Conservation (phyloP, 2,797 vertebrate species). For the Tokudaia muenninki region DNA sequence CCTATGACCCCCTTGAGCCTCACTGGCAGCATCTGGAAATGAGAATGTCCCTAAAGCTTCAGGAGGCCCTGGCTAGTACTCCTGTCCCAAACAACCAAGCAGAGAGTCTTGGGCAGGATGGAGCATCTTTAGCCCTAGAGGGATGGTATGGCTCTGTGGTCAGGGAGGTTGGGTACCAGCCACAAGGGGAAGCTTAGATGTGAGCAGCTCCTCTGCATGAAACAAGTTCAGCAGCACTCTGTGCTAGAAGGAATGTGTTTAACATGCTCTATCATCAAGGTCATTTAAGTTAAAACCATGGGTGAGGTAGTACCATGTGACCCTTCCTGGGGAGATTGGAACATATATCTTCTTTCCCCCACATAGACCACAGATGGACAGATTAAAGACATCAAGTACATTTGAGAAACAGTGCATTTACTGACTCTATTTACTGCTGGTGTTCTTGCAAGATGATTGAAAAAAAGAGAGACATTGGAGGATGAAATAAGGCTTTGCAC, state of each 20-base stretch:
- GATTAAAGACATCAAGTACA: not conserved
- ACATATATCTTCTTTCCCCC: not conserved
- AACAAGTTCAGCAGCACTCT: not conserved
- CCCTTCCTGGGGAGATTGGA: not conserved
- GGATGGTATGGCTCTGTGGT: not conserved
- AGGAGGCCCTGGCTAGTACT: not conserved
- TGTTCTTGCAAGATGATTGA: too few relatives aligned
- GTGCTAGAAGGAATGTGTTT: not conserved
- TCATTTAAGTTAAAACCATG: not conserved
- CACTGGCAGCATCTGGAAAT: not conserved
- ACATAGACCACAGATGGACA: not conserved
- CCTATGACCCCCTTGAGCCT: not conserved
- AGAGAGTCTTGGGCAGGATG: not conserved
- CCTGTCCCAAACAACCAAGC: not conserved
- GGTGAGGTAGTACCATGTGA: not conserved
- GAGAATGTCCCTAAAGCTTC: not conserved
- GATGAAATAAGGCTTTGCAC: too few relatives aligned
- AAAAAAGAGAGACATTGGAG: too few relatives aligned
- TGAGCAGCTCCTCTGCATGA: not conserved
- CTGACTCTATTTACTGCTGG: too few relatives aligned
- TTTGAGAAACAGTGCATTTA: not conserved
- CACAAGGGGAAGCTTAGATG: not conserved
- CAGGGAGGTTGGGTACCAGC: not conserved
- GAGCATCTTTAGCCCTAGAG: too few relatives aligned
- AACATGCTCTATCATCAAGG: not conserved